phyloP scores from a whole-genome alignment of 2,888 invertebrate species.

The Blastobasis adustella region DNA sequence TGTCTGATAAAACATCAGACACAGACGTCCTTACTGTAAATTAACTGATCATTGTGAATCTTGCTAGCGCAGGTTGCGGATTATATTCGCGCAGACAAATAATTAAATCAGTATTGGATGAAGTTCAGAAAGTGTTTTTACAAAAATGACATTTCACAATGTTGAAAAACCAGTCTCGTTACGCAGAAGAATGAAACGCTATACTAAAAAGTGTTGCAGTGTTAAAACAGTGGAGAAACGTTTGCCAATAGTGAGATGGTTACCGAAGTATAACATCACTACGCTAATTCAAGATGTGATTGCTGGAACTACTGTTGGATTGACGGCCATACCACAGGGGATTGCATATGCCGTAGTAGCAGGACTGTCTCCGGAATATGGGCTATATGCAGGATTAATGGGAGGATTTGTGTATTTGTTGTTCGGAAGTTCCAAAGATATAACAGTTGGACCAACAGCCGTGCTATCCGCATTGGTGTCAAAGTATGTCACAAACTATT shows the following conservation, averaged over 20 bases:
- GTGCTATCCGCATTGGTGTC: conserved; percentile 90
- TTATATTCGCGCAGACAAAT: no score
- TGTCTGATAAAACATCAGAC: no score
- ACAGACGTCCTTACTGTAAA: no score
- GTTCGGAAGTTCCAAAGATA: conserved; percentile 88
- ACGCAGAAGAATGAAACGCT: no score
- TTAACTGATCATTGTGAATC: no score
- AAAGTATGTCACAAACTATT: conserved; percentile 76
- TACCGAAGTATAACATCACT: conserved; percentile 79
- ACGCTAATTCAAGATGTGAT: conserved; percentile 85
- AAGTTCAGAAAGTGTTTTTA: no score
- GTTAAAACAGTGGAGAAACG: conserved; percentile 59
- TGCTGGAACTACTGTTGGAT: conserved; percentile 88
- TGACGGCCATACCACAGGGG: conserved; percentile 89
- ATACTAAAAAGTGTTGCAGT: conserved; percentile 45
- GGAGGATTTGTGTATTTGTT: conserved; percentile 91
- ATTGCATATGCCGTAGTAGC: conserved; percentile 88
- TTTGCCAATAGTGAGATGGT: conserved; percentile 82
- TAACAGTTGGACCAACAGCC: conserved; percentile 89
- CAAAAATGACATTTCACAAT: no score
- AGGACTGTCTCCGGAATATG: conserved; percentile 83
- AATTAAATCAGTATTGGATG: no score
- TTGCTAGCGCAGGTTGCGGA: no score
- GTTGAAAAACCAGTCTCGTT: no score
- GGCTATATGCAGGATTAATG: conserved; percentile 92